Conservation (phyloP, 1,140 invertebrate species). For the Campoletis sonorensis region DNA sequence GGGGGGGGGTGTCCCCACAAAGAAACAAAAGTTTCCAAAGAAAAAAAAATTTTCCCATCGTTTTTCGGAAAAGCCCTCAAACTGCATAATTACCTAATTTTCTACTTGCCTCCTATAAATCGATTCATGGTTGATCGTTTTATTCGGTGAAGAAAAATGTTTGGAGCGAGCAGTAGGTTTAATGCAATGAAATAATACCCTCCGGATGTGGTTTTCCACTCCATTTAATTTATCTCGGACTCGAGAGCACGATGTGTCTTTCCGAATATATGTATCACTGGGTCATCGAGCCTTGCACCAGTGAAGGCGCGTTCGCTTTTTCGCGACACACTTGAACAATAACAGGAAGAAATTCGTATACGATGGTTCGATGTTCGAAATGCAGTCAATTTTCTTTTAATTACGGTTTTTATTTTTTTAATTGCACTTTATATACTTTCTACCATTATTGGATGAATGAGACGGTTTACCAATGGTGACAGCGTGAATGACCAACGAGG, state of each 20-base stretch:
- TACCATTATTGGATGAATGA: background rate
- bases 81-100: too few relatives aligned
- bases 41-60: too few relatives aligned
- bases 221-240: constrained; percentile 21
- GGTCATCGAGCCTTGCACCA: constrained; percentile 61
- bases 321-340: constrained; percentile 64
- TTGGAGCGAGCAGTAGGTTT: background rate
- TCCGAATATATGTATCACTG: constrained; percentile 67
- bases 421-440: too few relatives aligned
- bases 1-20: too few relatives aligned
- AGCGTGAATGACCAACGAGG: background rate
- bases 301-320: constrained; percentile 62
- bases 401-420: background rate
- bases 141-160: background rate
- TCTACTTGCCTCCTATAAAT: too few relatives aligned
- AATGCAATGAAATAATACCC: background rate
- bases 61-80: too few relatives aligned
- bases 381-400: background rate
- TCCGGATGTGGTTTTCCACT: constrained; percentile 34
- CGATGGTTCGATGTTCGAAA: constrained; percentile 52
- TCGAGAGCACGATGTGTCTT: background rate
- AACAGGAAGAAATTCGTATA: constrained; percentile 1
- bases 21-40: too few relatives aligned
- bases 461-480: background rate
- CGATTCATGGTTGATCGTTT: background rate